These are phyloP conservation scores for Galeruca laticollis DNA, from an alignment of 2,888 invertebrate species.

Conservation along the genomic window DNA sequence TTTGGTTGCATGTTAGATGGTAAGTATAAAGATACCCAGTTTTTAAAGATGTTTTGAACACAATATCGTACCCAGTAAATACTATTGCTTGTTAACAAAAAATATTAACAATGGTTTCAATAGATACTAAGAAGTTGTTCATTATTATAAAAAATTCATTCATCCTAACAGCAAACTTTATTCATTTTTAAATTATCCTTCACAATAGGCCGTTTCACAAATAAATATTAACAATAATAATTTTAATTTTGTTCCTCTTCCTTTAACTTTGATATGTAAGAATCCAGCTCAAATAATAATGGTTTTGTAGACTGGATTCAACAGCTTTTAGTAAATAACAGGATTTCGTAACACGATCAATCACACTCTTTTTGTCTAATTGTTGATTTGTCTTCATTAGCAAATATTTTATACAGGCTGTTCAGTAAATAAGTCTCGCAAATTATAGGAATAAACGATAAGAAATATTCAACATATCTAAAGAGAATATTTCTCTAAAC, in stretches of 20 bases:
- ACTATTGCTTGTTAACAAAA: neutral
- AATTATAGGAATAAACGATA: too few species aligned
- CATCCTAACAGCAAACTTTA: neutral
- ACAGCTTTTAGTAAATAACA: neutral
- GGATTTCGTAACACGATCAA: too few species aligned
- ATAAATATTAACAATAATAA: neutral
- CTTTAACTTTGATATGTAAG: neutral
- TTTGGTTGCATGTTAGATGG: neutral
- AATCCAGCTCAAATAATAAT: neutral
- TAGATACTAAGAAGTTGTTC: neutral
- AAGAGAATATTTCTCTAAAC: too few species aligned
- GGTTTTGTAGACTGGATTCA: neutral
- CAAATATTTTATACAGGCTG: too few species aligned
- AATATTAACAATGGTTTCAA: neutral
- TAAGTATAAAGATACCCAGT: neutral
- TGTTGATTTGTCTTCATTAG: too few species aligned
- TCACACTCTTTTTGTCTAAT: too few species aligned
- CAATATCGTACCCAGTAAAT: slow-evolving; percentile 15
- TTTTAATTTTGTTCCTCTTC: neutral
- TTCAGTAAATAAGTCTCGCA: too few species aligned
- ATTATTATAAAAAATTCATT: neutral
- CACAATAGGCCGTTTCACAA: too few species aligned
- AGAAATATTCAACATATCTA: too few species aligned
- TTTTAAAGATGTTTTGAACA: slow-evolving; percentile 11
- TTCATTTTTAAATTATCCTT: too few species aligned